Percentiles rank a stretch among this genome's conserved stretches.
These are phyloP conservation scores for Solenopsis fugax DNA, from an alignment of 1,140 invertebrate species.

Conservation along the genomic window DNA sequence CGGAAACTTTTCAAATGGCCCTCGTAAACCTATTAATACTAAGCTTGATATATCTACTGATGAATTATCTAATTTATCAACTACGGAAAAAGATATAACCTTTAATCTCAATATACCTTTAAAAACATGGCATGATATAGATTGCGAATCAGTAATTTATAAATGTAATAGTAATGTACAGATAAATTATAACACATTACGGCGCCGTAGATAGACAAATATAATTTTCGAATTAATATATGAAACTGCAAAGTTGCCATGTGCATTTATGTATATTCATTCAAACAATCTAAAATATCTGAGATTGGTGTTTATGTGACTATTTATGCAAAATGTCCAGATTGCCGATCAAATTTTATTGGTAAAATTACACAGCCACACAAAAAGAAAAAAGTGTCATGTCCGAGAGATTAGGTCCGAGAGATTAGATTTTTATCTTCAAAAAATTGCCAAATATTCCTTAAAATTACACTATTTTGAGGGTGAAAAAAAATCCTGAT, in stretches of 20 bases:
- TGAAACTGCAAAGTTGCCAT: background rate
- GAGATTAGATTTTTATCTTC: too few relatives aligned
- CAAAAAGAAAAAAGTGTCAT: too few relatives aligned
- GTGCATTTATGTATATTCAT: constrained; percentile 21
- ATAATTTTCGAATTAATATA: constrained; percentile 3
- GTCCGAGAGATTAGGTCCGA: too few relatives aligned
- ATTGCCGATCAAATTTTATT: constrained; percentile 25
- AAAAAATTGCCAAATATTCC: too few relatives aligned
- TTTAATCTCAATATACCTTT: constrained; percentile 7
- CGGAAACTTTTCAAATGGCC: too few relatives aligned
- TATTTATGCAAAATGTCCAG: constrained; percentile 22
- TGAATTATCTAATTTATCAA: background rate
- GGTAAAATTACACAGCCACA: too few relatives aligned
- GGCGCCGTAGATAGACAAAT: constrained; percentile 1
- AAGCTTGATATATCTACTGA: background rate
- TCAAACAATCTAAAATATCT: constrained; percentile 26
- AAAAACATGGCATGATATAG: constrained; percentile 25
- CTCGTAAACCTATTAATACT: background rate
- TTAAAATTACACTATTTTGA: too few relatives aligned
- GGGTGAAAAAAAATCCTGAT: too few relatives aligned
- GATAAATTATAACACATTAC: constrained; percentile 21
- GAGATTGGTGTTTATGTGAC: constrained; percentile 11
- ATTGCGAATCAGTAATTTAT: constrained; percentile 18
- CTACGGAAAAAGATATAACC: background rate
- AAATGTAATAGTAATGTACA: background rate